Conservation (phyloP, 2,888 invertebrate species). For the Microchrysa polita region DNA sequence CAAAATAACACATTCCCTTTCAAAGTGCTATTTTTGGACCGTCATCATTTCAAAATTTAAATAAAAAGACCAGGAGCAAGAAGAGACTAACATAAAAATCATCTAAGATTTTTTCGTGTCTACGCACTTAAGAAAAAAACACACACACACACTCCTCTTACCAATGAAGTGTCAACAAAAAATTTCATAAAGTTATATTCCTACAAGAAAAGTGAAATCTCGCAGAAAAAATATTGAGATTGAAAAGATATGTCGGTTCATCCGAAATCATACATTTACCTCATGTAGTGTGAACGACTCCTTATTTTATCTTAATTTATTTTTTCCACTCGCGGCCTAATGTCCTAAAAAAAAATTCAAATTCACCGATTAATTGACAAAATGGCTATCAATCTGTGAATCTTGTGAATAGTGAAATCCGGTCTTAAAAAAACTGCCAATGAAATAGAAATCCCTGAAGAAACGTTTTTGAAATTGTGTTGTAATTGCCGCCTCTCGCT, state of each 20-base stretch:
- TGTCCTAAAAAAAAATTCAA: slow-evolving; percentile 1
- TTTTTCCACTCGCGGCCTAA: neutral
- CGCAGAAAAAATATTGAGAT: neutral
- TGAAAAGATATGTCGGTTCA: neutral
- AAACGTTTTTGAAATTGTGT: no score
- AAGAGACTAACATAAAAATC: slow-evolving; percentile 45
- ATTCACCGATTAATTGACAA: neutral
- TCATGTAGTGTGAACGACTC: neutral
- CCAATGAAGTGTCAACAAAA: slow-evolving; percentile 50
- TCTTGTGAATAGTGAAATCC: neutral
- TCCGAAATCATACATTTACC: neutral
- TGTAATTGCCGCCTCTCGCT: no score
- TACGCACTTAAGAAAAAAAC: slow-evolving; percentile 55
- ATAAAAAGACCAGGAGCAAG: no score
- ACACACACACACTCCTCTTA: no score
- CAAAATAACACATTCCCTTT: slow-evolving; percentile 58
- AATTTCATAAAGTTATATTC: slow-evolving; percentile 41
- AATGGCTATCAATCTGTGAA: slow-evolving; percentile 7
- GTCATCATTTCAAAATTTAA: slow-evolving; percentile 53
- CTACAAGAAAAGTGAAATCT: slow-evolving; percentile 19
- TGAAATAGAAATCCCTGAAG: slow-evolving; percentile 3
- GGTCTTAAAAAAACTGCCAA: slow-evolving; percentile 18
- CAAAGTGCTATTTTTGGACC: slow-evolving; percentile 59
- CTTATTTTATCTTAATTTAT: neutral
- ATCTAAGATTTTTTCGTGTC: slow-evolving; percentile 55